Percentiles rank a stretch among this genome's conserved stretches.
These are phyloP conservation scores for Rhizomys pruinosus DNA, from an alignment of 2,113 vertebrate species.

Conservation along the genomic window DNA sequence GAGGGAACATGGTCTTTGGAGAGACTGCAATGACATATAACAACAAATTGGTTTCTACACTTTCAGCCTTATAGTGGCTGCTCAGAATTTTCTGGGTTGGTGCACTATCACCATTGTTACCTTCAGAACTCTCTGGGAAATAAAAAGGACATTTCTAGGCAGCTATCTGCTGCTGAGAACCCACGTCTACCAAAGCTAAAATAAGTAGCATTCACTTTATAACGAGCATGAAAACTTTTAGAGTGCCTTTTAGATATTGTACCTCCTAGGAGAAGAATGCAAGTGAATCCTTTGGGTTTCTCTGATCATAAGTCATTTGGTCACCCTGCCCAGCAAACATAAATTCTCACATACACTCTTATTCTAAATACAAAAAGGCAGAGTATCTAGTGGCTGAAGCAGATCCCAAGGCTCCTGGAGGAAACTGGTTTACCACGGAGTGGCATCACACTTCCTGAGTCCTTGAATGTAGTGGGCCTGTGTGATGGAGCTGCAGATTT, in stretches of 20 bases:
- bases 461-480: neutral
- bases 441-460: neutral
- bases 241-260: neutral
- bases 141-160: neutral
- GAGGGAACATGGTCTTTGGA: neutral
- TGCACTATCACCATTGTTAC: neutral
- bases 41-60: neutral
- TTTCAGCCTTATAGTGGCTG: neutral
- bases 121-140: slow-evolving; percentile 6
- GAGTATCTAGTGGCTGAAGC: neutral
- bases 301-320: neutral
- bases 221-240: neutral
- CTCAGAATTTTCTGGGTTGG: neutral
- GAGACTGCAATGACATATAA: neutral
- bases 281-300: neutral
- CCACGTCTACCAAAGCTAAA: neutral
- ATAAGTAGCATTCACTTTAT: neutral
- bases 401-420: neutral
- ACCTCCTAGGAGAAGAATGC: neutral
- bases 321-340: neutral
- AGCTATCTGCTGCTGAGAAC: neutral
- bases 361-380: neutral
- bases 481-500: neutral
- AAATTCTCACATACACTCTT: neutral
- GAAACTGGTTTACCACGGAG: neutral